Conservation (phyloP, 2,888 invertebrate species). For the Thecocarcelia acutangulata region DNA sequence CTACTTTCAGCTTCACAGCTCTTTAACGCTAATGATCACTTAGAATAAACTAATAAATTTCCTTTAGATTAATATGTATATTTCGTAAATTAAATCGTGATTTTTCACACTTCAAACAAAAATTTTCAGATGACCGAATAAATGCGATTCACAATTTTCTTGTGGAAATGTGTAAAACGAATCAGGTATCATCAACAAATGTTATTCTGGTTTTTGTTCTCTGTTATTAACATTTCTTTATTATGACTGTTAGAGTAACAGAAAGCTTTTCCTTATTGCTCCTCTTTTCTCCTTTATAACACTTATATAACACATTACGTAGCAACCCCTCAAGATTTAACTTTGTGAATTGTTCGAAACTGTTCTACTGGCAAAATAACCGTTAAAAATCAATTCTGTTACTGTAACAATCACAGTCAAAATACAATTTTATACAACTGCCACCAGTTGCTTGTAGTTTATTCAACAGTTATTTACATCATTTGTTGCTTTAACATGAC, state of each 20-base stretch:
- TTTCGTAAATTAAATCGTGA: too few species aligned
- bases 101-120: too few species aligned
- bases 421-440: neutral
- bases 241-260: slow-evolving; percentile 41
- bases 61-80: too few species aligned
- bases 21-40: too few species aligned
- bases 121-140: too few species aligned
- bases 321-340: slow-evolving; percentile 9
- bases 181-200: too few species aligned
- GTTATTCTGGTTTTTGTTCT: too few species aligned
- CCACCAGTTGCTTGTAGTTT: slow-evolving; percentile 73
- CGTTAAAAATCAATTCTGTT: neutral
- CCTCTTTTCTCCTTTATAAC: slow-evolving; percentile 65
- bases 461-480: slow-evolving; percentile 70
- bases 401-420: neutral
- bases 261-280: slow-evolving; percentile 52
- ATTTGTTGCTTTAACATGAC: slow-evolving; percentile 13
- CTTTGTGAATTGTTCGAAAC: neutral
- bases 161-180: too few species aligned
- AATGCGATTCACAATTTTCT: too few species aligned
- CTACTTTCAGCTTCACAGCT: too few species aligned
- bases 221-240: slow-evolving; percentile 17
- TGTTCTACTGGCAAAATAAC: slow-evolving; percentile 14
- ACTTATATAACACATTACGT: slow-evolving; percentile 20
- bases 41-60: too few species aligned